Conservation (phyloP, 2,888 invertebrate genomes). For the Thalpophila matura region DNA sequence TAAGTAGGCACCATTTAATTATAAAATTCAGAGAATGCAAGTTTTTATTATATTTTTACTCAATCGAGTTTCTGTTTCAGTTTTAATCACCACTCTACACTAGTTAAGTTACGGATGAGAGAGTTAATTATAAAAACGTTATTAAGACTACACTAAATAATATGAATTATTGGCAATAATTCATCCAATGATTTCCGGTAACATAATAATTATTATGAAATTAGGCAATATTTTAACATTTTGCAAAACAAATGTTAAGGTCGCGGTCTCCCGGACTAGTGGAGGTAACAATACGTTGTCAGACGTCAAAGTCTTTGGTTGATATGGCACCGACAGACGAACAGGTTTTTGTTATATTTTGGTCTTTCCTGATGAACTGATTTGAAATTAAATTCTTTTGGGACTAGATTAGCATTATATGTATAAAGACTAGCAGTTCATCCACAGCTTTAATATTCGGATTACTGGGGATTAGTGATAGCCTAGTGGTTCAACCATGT, state of each 20-base stretch:
- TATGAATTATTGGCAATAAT: conserved; percentile 37
- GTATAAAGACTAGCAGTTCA: no score
- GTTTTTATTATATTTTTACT: conserved; percentile 16
- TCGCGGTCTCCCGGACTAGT: conserved; percentile 47
- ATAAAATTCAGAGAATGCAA: not conserved
- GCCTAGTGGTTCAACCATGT: no score
- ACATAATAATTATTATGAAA: conserved; percentile 13
- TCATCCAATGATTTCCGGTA: conserved; percentile 18
- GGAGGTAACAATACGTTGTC: conserved; percentile 55
- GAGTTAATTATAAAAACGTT: no score
- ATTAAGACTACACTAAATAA: conserved; percentile 9
- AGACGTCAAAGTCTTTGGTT: conserved; percentile 58
- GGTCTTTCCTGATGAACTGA: conserved; percentile 47
- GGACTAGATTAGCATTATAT: conserved; percentile 26
- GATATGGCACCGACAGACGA: conserved; percentile 49
- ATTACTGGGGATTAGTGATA: no score
- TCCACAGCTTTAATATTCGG: no score
- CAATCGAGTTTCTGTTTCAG: conserved; percentile 20
- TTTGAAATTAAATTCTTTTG: conserved; percentile 36
- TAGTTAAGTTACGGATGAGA: no score
- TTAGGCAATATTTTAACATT: conserved; percentile 17
- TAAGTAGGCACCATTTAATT: not conserved
- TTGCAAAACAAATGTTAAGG: conserved; percentile 37
- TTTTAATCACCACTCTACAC: no score
- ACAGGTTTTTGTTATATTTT: conserved; percentile 53